phyloP scores from a whole-genome alignment of 2,113 vertebrate species.

The Tachuris rubrigastra region DNA sequence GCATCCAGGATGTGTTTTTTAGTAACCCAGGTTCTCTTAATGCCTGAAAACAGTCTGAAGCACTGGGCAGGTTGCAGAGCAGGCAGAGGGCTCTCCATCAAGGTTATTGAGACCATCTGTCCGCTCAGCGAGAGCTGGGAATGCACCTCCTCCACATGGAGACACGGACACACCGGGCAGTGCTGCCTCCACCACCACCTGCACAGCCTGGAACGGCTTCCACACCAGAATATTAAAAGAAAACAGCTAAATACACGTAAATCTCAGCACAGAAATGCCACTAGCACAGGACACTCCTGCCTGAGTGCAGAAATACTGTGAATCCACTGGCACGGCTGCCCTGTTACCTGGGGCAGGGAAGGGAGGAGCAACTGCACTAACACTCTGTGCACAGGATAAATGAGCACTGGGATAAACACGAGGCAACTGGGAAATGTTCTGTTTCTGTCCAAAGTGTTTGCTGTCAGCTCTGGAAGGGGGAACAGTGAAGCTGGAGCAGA shows the following conservation, averaged over 20 bases:
- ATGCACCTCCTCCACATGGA: background rate
- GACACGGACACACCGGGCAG: background rate
- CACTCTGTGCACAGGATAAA: background rate
- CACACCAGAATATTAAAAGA: fast-evolving
- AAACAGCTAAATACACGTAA: fast-evolving
- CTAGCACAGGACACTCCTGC: background rate
- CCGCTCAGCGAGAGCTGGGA: background rate
- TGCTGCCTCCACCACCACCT: background rate
- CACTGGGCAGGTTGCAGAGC: background rate
- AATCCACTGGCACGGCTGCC: fast-evolving
- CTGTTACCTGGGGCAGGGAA: fast-evolving
- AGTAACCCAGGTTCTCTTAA: background rate
- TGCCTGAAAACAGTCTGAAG: background rate
- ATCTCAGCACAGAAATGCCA: fast-evolving
- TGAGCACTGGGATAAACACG: background rate
- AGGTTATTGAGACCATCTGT: constrained; percentile 1
- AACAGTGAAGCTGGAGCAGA: background rate
- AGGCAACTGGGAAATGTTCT: fast-evolving
- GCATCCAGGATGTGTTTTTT: background rate
- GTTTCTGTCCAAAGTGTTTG: background rate
- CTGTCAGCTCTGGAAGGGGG: background rate
- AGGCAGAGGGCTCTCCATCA: background rate
- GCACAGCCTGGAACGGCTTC: background rate
- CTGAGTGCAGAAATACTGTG: fast-evolving
- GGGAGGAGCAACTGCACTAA: fast-evolving